Evolutionary conservation across 2,888 invertebrate species (phyloP).

Genomic region (Orchesellides sinensis): DNA sequence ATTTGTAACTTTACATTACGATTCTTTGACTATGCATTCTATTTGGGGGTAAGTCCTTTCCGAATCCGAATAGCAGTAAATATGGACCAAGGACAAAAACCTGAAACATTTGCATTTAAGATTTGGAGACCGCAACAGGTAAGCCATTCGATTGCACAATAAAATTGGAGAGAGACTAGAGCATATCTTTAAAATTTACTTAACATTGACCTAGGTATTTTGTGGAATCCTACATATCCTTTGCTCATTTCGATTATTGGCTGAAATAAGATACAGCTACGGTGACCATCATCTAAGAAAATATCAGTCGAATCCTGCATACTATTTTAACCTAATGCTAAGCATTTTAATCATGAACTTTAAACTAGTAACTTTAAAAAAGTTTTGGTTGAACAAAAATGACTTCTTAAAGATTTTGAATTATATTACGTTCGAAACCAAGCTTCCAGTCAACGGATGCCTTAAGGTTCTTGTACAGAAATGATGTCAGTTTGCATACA

Average conservation of each 20-base stretch:
- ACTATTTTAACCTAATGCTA: neutral
- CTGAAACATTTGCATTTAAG: neutral
- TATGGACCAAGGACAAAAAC: neutral
- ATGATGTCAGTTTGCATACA: neutral
- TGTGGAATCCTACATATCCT: neutral
- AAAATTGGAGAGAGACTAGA: no score
- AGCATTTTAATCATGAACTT: neutral
- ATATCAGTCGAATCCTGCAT: neutral
- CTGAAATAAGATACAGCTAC: neutral
- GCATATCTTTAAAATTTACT: neutral
- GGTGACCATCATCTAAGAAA: neutral
- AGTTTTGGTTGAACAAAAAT: neutral
- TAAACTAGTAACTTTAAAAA: neutral
- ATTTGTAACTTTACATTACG: neutral
- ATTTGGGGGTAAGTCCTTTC: neutral
- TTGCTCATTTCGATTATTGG: neutral
- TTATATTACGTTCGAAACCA: neutral
- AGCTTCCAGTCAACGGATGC: neutral
- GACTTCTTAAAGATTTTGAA: neutral
- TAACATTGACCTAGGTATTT: neutral
- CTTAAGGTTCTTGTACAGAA: neutral
- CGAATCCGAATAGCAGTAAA: neutral
- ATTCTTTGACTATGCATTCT: neutral
- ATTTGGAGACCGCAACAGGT: slow-evolving; percentile 29
- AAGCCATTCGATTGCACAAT: neutral